These are phyloP conservation scores for Psephotus haematonotus DNA, from an alignment of 2,113 vertebrate species.

Conservation along the genomic window DNA sequence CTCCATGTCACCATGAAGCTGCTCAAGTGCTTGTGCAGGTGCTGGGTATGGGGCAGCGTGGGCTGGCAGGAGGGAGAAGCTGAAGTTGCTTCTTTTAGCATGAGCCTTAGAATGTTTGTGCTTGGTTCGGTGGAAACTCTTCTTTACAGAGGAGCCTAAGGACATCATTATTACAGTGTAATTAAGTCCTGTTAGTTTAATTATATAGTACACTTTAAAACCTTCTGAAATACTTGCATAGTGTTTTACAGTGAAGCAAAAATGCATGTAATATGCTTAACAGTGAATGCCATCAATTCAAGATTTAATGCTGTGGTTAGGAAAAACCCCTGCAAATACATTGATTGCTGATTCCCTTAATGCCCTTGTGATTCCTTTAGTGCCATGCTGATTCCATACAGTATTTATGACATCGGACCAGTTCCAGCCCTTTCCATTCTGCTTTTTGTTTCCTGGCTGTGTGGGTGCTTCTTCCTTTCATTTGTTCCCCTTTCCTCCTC, in stretches of 20 bases:
- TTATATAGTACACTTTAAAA: background rate
- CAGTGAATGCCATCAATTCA: background rate
- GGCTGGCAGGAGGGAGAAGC: background rate
- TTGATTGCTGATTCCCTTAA: background rate
- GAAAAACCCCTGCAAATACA: background rate
- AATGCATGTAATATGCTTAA: background rate
- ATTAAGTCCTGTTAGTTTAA: slow-evolving; percentile 5
- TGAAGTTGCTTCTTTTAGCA: background rate
- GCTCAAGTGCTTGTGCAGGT: background rate
- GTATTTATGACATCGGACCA: background rate
- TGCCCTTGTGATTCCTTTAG: background rate
- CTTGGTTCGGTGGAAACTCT: background rate
- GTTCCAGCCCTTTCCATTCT: background rate
- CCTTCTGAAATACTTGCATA: background rate
- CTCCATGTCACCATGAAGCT: fast-evolving
- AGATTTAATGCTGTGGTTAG: background rate
- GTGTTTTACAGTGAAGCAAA: background rate
- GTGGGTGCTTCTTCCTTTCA: background rate
- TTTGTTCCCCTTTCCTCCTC: background rate
- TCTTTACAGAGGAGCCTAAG: background rate
- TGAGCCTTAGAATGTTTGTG: background rate
- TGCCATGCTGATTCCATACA: background rate
- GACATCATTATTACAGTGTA: background rate
- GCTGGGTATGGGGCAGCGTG: background rate
- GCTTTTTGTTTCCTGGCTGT: background rate